Conservation (phyloP, 1,140 invertebrate species). For the Drosophila serrata region DNA sequence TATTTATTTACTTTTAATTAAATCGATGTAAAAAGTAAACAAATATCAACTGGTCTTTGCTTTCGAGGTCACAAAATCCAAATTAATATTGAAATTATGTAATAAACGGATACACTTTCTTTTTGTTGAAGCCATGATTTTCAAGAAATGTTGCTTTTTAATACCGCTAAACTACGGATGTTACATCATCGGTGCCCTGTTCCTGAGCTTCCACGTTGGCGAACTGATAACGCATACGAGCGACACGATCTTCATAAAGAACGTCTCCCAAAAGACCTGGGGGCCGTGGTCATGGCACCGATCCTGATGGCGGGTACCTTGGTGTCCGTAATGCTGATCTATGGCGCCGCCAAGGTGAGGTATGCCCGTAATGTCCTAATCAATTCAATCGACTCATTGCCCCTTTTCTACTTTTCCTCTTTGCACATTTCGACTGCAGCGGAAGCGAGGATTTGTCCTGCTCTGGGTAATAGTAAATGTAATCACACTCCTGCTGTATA, state of each 20-base stretch:
- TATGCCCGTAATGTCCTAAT: not conserved
- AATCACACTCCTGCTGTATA: slow-evolving; percentile 14
- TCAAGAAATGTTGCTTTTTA: slow-evolving; percentile 40
- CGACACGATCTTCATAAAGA: slow-evolving; percentile 43
- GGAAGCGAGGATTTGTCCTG: slow-evolving; percentile 26
- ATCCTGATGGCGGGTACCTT: slow-evolving; percentile 19
- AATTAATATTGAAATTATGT: slow-evolving; percentile 24
- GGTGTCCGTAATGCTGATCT: slow-evolving; percentile 25
- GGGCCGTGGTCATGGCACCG: slow-evolving; percentile 17
- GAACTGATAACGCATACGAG: slow-evolving; percentile 44
- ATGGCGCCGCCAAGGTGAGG: slow-evolving; percentile 48
- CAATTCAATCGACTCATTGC: not conserved
- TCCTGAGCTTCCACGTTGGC: slow-evolving; percentile 35
- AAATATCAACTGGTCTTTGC: slow-evolving; percentile 18
- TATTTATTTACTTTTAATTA: not conserved
- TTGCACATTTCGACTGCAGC: slow-evolving; percentile 7
- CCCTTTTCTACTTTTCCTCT: not conserved
- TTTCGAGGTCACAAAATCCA: slow-evolving; percentile 9
- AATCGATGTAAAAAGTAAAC: not conserved
- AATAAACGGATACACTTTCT: not conserved
- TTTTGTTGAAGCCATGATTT: slow-evolving; percentile 16
- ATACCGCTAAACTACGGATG: slow-evolving; percentile 41
- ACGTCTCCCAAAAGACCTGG: slow-evolving; percentile 26
- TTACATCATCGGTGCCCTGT: slow-evolving; percentile 27
- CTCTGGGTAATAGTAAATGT: slow-evolving; percentile 37